Evolutionary conservation across 2,888 invertebrate species (phyloP).

Genomic region (Megalurothrips usitatus): DNA sequence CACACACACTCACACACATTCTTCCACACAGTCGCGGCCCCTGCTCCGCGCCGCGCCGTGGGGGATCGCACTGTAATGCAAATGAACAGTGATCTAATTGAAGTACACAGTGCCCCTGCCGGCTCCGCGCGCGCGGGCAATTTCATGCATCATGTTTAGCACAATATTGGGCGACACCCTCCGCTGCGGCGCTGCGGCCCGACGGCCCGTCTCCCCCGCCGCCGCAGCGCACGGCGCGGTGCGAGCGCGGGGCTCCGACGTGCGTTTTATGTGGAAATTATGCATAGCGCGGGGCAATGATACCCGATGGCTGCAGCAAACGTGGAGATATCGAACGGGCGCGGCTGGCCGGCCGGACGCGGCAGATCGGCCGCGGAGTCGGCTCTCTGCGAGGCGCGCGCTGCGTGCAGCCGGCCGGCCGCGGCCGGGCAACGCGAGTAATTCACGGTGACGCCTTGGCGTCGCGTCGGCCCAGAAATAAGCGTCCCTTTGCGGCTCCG

Average conservation of each 20-base stretch:
- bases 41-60: background rate
- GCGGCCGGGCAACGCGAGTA: background rate
- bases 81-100: conserved; percentile 26
- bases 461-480: background rate
- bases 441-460: background rate
- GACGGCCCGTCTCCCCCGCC: background rate
- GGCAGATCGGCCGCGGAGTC: no score
- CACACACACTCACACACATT: background rate
- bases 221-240: background rate
- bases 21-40: background rate
- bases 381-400: no score
- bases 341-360: no score
- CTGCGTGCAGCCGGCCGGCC: no score
- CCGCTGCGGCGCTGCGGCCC: background rate
- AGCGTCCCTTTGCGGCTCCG: background rate
- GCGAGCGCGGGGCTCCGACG: background rate
- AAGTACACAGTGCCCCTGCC: background rate
- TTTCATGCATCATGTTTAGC: conserved; percentile 26
- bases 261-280: conserved; percentile 23
- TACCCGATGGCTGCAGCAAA: conserved; percentile 3
- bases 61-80: conserved; percentile 9
- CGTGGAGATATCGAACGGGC: no score
- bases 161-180: conserved; percentile 20
- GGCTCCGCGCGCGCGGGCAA: background rate
- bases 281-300: conserved; percentile 7